Conservation (phyloP, 1,140 invertebrate genomes). For the Parapsyche elsis region DNA sequence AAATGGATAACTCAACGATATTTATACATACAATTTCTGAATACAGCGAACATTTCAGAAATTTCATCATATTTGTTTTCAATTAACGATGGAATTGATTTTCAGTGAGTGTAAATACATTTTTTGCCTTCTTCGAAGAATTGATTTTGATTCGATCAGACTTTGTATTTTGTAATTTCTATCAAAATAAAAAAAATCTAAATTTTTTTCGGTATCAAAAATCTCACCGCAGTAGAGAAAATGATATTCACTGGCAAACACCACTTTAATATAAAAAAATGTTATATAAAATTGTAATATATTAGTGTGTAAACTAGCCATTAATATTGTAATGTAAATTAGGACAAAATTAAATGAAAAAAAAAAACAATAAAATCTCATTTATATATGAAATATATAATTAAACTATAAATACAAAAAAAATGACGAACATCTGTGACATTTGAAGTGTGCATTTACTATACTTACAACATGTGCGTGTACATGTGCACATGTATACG, state of each 20-base stretch:
- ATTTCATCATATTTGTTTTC: too few relatives aligned
- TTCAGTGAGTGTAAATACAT: not conserved
- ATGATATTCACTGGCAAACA: slow-evolving; percentile 57
- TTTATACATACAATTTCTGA: not conserved
- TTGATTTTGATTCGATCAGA: slow-evolving; percentile 14
- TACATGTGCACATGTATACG: slow-evolving; percentile 15
- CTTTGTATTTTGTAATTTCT: slow-evolving; percentile 13
- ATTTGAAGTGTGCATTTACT: slow-evolving; percentile 48
- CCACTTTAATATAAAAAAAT: slow-evolving; percentile 56
- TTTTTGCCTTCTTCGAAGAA: not conserved
- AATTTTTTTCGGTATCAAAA: slow-evolving; percentile 49
- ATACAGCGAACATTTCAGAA: not conserved
- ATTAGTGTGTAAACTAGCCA: slow-evolving; percentile 46
- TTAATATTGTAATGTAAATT: slow-evolving; percentile 37
- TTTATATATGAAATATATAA: slow-evolving; percentile 34
- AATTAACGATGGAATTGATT: slow-evolving; percentile 22
- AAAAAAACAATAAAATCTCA: slow-evolving; percentile 55
- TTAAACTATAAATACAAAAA: slow-evolving; percentile 34
- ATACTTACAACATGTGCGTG: slow-evolving; percentile 18
- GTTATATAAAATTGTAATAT: slow-evolving; percentile 56
- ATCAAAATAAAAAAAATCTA: slow-evolving; percentile 20
- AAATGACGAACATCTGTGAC: slow-evolving; percentile 50
- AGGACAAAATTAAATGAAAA: slow-evolving; percentile 54
- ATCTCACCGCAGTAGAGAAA: slow-evolving; percentile 51
- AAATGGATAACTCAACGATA: not conserved